Evolutionary conservation across 2,113 vertebrate species (phyloP), one percentile per base, ranked within the genome.

Genomic region (Ceyx cyanopectus): DNA sequence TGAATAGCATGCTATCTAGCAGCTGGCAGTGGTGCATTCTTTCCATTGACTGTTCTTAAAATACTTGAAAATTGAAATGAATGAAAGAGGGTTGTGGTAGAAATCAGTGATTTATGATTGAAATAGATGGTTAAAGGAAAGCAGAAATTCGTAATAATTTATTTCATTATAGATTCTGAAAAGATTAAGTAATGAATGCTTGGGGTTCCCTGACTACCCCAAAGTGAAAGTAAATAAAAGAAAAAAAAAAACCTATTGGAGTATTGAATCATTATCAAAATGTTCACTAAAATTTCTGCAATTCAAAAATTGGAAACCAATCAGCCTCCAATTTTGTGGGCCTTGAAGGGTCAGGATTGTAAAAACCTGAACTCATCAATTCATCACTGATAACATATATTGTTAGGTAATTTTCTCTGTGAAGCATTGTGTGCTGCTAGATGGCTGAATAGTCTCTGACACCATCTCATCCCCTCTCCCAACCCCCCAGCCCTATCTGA

Each of bases 91-190:
- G 8, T 87, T 85, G 62, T 81, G 72, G 34, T 57, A 77, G 60
- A 85, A 94, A 92, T 94, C 67, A 66, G 21, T 48, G 70, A 76
- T 77, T 66, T 3, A 26, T 58, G 22, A 60, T 65, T 89, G 56
- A 90, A 90, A 26, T 85, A 67, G 56, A 43, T 89, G 14, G 41
- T 51, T 85, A 73, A 88, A 89, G 70, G 63, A 82, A 92, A 87
- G 79, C 29, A 82, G 60, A 70, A 85, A 63, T 24, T 69, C 30
- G 5, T 66, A 80, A 15, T 79, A 65, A 66, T 82, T 85, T 48
- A 61, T 87, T 81, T 79, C 32, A 24, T 85, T 75, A 17, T 65
- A 53, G 10, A 5, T 58, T 87, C 72, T 85, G 51, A 76, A 91
- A 89, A 91, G 84, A 76, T 32, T 13, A 21, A 70, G n/a, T 91